Evolutionary conservation across 2,113 vertebrate genomes (phyloP).

Genomic region (Pelodiscus sinensis): DNA sequence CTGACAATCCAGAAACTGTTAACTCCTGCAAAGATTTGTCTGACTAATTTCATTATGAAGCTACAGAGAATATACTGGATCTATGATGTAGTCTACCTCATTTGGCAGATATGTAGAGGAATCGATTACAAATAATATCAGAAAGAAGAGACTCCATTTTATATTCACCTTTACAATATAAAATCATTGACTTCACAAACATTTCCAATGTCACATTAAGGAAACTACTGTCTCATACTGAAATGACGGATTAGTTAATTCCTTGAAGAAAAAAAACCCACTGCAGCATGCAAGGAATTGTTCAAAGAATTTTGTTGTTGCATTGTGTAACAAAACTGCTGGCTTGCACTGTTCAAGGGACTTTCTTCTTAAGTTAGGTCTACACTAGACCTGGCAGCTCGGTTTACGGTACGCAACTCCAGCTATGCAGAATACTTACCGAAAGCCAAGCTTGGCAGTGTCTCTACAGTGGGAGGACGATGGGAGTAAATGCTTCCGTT

Average conservation of each 20-base stretch:
- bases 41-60: neutral
- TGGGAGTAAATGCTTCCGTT: too few species aligned
- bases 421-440: too few species aligned
- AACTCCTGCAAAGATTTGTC: neutral
- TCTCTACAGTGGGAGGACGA: too few species aligned
- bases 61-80: neutral
- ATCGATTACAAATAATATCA: neutral
- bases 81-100: neutral
- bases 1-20: neutral
- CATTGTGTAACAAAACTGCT: neutral
- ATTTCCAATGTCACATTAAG: neutral
- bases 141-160: neutral
- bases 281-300: neutral
- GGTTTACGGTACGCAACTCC: too few species aligned
- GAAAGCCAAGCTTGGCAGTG: too few species aligned
- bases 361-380: too few species aligned
- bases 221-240: neutral
- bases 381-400: too few species aligned
- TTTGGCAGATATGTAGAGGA: neutral
- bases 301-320: neutral
- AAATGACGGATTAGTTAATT: neutral
- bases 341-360: neutral
- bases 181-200: neutral
- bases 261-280: neutral
- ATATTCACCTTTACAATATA: neutral